Evolutionary conservation across 2,797 vertebrate species (phyloP), one percentile per base, ranked within the genome.

Genomic region (Ficedula albicollis): DNA sequence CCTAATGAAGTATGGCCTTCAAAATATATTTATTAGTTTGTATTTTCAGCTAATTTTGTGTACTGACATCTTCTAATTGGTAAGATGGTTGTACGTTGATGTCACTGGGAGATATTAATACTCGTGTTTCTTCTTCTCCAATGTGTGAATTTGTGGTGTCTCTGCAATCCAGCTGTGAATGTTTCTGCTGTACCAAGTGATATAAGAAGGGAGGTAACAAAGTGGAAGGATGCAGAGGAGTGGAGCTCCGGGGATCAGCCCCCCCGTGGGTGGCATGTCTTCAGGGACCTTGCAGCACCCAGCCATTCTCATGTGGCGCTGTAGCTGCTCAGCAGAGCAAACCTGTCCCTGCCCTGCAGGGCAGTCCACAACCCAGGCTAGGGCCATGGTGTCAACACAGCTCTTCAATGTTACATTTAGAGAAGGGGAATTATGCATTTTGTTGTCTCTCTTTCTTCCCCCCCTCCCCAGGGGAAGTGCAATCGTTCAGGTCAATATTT

Each of bases 221-320:
- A 48, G 30, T 14, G 26, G 34, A 46, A 19, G 36, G 30, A 27
- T 55, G 26, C 26, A 77, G 48, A n/a, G 36, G 21, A 20, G 21
- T 38, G 21, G 34, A 49, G 19, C 60, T 66, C 39, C 62, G 60
- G 17, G 13, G 4, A 9, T 59, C 36, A 34, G 27, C 3, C 0
- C 20, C 9, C 15, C 27, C 32, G 63, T 1, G 18, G 22, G 13
- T 79, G 48, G 6, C 32, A 12, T 3, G 2, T n/a, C 44, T 38
- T 44, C 14, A 29, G 36, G 20, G 19, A 10, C 8, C 2, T 12
- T 62, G 58, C 48, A 29, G 56, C 11, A 38, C 21, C 11, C 39
- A 59, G 16, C 15, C 20, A 6, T 87, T 32, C 52, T 64, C 5
- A 1, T 5, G 8, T 25, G 66, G 20, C 3, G 1, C 0, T 29